Evolutionary conservation across 2,797 vertebrate species (phyloP).

Genomic region (Lemur catta): DNA sequence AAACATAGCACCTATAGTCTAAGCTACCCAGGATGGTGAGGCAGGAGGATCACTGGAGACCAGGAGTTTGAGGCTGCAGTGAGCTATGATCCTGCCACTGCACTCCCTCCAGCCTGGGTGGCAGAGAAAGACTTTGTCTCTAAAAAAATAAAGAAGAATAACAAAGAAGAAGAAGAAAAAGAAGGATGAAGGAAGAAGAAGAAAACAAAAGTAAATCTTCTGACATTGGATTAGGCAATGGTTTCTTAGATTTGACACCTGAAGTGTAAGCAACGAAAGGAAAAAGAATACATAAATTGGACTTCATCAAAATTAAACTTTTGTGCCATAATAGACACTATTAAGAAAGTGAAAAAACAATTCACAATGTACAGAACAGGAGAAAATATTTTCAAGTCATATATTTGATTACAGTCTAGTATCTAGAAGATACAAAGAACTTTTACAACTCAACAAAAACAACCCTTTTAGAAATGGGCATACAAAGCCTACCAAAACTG

Average conservation of each 20-base stretch:
- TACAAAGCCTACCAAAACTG: neutral
- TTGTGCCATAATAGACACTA: neutral
- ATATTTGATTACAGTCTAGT: neutral
- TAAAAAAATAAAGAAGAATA: neutral
- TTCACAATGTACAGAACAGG: neutral
- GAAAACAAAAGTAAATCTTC: neutral
- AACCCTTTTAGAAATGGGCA: neutral
- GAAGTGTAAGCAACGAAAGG: neutral
- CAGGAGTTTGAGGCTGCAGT: neutral
- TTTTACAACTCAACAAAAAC: neutral
- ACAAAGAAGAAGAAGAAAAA: neutral
- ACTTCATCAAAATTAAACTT: neutral
- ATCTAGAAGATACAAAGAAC: neutral
- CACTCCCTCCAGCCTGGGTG: neutral
- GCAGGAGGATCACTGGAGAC: neutral
- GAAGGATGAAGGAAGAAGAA: too few species aligned
- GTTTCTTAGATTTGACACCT: neutral
- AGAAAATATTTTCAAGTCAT: neutral
- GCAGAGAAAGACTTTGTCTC: neutral
- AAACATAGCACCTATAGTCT: neutral
- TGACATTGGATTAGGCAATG: neutral
- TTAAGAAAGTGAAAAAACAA: neutral
- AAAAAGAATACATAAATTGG: neutral
- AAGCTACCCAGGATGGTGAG: neutral
- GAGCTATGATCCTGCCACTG: neutral